These are phyloP conservation scores for Oreotrochilus melanogaster DNA, from an alignment of 2,113 vertebrate genomes.

Conservation along the genomic window DNA sequence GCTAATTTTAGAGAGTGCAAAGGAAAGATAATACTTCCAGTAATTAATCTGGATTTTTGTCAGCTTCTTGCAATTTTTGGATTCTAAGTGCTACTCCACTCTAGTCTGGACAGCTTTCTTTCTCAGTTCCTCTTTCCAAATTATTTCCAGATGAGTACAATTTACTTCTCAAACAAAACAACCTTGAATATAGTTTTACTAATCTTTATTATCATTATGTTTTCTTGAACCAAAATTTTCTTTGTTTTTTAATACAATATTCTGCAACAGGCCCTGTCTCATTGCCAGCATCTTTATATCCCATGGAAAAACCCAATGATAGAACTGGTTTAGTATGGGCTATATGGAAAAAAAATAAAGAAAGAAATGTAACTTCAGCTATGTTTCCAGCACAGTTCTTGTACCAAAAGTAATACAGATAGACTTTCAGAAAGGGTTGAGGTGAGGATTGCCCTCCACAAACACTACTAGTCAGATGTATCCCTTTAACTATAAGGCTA, in stretches of 20 bases:
- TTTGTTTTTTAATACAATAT: background rate
- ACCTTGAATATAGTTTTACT: background rate
- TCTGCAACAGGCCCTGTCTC: background rate
- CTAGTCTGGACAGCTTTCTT: constrained; percentile 20
- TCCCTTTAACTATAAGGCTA: background rate
- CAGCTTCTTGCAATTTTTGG: constrained; percentile 1
- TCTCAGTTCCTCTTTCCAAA: background rate
- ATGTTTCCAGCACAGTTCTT: background rate
- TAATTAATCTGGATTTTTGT: constrained; percentile 32
- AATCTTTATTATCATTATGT: background rate
- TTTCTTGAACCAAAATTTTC: background rate
- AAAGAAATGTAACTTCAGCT: background rate
- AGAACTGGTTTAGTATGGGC: background rate
- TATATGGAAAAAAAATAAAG: background rate
- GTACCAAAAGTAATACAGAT: background rate
- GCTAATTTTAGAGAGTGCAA: constrained; percentile 35
- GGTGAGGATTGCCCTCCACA: background rate
- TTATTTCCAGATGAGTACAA: constrained; percentile 26
- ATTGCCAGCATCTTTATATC: background rate
- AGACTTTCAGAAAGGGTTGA: background rate
- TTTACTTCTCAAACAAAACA: constrained; percentile 19
- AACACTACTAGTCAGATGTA: background rate
- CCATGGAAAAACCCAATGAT: background rate
- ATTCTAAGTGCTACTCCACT: background rate
- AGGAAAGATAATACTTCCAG: background rate